A percentile compares a stretch with the other conserved stretches of the same genome.
Conservation (phyloP, 2,797 vertebrate species). For the Danionella dracula region DNA sequence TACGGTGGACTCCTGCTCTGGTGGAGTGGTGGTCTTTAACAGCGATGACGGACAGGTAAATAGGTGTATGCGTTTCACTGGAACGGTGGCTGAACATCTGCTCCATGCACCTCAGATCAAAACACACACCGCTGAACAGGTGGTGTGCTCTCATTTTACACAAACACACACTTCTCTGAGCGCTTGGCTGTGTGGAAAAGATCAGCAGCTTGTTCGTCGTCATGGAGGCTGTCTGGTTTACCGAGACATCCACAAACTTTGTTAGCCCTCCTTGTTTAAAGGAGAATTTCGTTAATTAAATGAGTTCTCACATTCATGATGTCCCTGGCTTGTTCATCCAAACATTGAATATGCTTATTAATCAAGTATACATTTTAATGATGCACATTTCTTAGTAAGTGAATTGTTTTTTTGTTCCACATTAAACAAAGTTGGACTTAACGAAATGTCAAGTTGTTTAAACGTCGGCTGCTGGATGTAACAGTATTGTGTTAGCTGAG, state of each 20-base stretch:
- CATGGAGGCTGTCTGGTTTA: constrained; percentile 20
- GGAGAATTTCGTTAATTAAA: neutral
- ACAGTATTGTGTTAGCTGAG: no score
- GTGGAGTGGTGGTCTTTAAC: constrained; percentile 82
- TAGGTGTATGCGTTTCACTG: constrained; percentile 25
- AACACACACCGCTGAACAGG: constrained; percentile 17
- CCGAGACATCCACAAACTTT: neutral
- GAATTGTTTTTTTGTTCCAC: no score
- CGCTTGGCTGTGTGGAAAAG: neutral
- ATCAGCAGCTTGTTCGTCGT: constrained; percentile 17
- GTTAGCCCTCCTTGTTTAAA: no score
- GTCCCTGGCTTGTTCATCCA: no score
- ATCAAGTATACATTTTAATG: no score
- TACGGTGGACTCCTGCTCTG: constrained; percentile 86
- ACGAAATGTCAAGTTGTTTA: no score
- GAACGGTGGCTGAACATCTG: constrained; percentile 40
- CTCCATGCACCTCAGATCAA: constrained; percentile 26
- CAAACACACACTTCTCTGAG: constrained; percentile 21
- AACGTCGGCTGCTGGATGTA: no score
- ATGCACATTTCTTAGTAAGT: no score
- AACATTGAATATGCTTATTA: no score
- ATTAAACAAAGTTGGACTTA: no score
- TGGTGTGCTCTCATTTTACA: constrained; percentile 35
- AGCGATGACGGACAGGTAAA: constrained; percentile 93
- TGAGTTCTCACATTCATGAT: no score